phyloP scores from a whole-genome alignment of 2,797 vertebrate genomes.

The Lepilemur ruficaudatus region DNA sequence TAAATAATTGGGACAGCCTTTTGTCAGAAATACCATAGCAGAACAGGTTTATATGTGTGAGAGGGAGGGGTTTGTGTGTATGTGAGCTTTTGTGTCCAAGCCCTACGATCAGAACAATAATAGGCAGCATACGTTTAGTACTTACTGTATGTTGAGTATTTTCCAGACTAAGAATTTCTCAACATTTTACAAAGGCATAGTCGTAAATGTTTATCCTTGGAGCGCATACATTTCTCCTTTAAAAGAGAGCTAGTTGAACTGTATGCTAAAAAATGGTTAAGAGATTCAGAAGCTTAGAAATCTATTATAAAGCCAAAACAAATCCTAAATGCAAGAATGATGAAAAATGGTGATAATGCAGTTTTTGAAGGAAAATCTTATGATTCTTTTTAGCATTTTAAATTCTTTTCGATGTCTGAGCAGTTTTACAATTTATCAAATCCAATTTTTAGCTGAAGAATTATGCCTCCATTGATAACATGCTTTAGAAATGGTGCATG shows the following conservation, averaged over 20 bases:
- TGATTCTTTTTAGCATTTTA: neutral
- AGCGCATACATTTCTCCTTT: neutral
- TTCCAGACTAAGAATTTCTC: neutral
- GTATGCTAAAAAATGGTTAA: neutral
- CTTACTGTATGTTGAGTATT: neutral
- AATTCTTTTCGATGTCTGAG: neutral
- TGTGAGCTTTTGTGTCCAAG: neutral
- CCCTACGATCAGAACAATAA: neutral
- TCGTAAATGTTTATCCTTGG: neutral
- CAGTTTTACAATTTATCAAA: neutral
- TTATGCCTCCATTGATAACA: neutral
- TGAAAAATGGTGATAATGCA: neutral
- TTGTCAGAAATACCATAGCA: neutral
- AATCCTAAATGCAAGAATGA: neutral
- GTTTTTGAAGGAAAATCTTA: slow-evolving; percentile 25
- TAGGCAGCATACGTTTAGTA: neutral
- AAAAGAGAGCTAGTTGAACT: neutral
- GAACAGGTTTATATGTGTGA: neutral
- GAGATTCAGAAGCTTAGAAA: neutral
- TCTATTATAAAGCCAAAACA: slow-evolving; percentile 7
- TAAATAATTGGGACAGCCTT: slow-evolving; percentile 9
- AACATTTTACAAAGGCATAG: neutral
- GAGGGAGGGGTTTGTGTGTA: neutral
- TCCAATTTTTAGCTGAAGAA: slow-evolving; percentile 37
- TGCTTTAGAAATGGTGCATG: neutral